Conservation (phyloP, 2,797 vertebrate genomes). For the Lagorchestes hirsutus region DNA sequence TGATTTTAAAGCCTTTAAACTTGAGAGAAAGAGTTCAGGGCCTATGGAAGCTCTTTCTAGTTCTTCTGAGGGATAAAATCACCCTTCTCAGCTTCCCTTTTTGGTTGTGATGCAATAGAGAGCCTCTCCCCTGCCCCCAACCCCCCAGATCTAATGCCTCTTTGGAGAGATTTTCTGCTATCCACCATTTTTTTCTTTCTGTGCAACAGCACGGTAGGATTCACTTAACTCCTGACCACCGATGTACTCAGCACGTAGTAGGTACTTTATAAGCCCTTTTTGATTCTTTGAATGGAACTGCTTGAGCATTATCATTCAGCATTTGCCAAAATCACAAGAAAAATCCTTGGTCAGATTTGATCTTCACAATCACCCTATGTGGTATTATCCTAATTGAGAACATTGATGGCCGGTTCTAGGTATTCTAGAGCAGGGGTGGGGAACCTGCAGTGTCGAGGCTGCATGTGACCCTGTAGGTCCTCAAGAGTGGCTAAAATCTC, state of each 20-base stretch:
- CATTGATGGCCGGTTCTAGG: not conserved
- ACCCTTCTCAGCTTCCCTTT: constrained; percentile 46
- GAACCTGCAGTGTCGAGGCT: no score
- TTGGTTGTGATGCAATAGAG: not conserved
- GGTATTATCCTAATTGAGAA: not conserved
- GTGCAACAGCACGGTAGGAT: not conserved
- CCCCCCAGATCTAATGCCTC: not conserved
- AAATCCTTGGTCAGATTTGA: not conserved
- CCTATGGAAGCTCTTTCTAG: constrained; percentile 58
- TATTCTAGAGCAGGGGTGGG: not conserved
- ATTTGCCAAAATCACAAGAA: not conserved
- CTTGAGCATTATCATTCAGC: not conserved
- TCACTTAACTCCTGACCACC: not conserved
- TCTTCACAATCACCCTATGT: not conserved
- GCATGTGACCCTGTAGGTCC: no score
- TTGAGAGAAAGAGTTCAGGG: constrained; percentile 45
- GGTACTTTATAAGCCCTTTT: not conserved
- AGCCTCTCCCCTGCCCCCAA: not conserved
- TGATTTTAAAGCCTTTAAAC: constrained; percentile 75
- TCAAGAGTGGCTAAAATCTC: no score
- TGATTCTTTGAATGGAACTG: not conserved
- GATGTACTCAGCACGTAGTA: not conserved
- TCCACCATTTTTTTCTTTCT: fast-evolving
- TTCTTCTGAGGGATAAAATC: constrained; percentile 65
- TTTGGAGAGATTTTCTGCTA: not conserved